phyloP scores from a whole-genome alignment of 2,113 vertebrate species.

The Cromileptes altivelis region DNA sequence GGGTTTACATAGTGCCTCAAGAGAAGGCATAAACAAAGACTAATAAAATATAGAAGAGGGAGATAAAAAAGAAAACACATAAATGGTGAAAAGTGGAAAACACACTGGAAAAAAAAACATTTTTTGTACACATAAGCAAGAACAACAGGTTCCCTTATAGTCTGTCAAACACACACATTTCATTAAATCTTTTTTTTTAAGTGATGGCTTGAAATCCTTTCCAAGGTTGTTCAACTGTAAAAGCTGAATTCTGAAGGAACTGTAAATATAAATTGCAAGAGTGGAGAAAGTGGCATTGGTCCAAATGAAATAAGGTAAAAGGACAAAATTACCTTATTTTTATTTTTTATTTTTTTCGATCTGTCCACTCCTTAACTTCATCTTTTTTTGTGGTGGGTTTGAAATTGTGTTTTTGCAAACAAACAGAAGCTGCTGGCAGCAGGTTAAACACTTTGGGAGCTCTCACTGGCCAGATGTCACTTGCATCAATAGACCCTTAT shows the following conservation, averaged over 20 bases:
- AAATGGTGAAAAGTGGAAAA: slow-evolving; percentile 9
- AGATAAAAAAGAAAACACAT: background rate
- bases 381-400: background rate
- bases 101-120: background rate
- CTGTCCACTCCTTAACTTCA: background rate
- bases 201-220: background rate
- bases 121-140: background rate
- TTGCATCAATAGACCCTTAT: slow-evolving; percentile 18
- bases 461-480: slow-evolving; percentile 56
- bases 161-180: background rate
- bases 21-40: slow-evolving; percentile 21
- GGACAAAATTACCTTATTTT: background rate
- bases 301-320: slow-evolving; percentile 5
- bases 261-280: background rate
- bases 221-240: background rate
- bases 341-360: background rate
- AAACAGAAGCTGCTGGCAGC: slow-evolving; percentile 26
- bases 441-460: slow-evolving; percentile 48
- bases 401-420: slow-evolving; percentile 33
- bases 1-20: slow-evolving; percentile 15
- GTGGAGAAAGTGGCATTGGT: background rate
- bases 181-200: background rate
- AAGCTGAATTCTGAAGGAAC: background rate
- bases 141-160: background rate
- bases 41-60: slow-evolving; percentile 18